Base-by-base conservation (phyloP, 2,797 vertebrate species). In the Pseudopleuronectes americanus region DNA sequence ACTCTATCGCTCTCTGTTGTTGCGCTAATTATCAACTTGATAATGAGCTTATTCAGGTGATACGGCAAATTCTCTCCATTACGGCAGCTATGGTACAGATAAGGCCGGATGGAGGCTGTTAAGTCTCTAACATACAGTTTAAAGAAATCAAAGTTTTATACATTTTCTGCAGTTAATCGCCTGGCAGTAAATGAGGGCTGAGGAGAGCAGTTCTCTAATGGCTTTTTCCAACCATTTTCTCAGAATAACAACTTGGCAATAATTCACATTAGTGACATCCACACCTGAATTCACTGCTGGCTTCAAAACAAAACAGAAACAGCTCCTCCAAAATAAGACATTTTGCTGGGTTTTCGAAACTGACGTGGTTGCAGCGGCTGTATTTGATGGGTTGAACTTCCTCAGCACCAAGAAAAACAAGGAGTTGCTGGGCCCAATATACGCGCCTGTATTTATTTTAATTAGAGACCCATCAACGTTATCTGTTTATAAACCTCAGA, bases 11-110 rank as follows among this genome's bases (percentile, higher is more conserved):
- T 52, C 41, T 69, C 71, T 79, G 67, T 72, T 87, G 80, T 80
- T 82, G 69, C 68, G 79, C 64, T 82, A 81, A 87, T 88, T 80
- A 88, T 77, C 70, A 83, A 77, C 63, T 77, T 84, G 79, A 88
- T 85, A 64, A 80, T 76, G 49, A 56, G 72, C 72, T 64, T 64
- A 76, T 76, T 85, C 73, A 76, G 79, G 76, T 87, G 68, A 84
- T 75, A 41, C 19, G 4, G 51, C 6, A 57, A 38, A 71, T 72
- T 70, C 56, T 63, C 62, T 45, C 21, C 41, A 8, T 41, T 54
- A 36, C 48, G 70, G 26, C n/a, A n/a, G 38, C 70, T 52, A 55
- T 16, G 67, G 19, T n/a, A 12, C 4, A 66, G 58, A 63, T 21
- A 55, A 22, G 13, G 33, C 28, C 33, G 22, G 51, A 59, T 31